phyloP scores from a whole-genome alignment of 1,140 invertebrate genomes.

The Diorhabda carinulata region DNA sequence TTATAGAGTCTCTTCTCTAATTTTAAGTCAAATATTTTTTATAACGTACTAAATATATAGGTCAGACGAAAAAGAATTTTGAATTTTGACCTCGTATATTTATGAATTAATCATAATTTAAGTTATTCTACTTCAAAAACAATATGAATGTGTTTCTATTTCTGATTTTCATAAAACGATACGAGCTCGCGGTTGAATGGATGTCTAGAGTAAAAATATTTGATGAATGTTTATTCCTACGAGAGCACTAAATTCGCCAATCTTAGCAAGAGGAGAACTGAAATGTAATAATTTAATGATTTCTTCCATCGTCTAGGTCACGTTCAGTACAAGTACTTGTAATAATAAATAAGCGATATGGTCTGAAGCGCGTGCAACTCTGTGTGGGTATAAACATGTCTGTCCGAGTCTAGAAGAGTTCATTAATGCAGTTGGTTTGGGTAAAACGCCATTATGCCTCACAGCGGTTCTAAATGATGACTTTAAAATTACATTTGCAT shows the following conservation, averaged over 20 bases:
- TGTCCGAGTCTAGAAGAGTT: conserved; percentile 46
- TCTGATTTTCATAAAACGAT: conserved; percentile 18
- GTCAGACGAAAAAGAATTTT: too few relatives aligned
- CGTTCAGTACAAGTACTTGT: conserved; percentile 43
- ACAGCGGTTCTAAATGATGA: conserved; percentile 43
- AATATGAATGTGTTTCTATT: background rate
- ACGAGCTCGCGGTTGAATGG: conserved; percentile 3
- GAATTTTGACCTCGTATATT: too few relatives aligned
- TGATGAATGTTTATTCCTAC: conserved; percentile 7
- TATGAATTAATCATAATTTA: too few relatives aligned
- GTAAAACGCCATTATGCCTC: conserved; percentile 43
- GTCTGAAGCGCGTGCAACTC: conserved; percentile 45
- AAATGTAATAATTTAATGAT: conserved; percentile 44
- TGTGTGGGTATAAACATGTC: conserved; percentile 45
- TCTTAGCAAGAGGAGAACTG: conserved; percentile 25
- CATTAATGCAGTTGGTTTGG: conserved; percentile 46
- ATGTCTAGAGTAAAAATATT: background rate
- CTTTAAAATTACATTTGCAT: conserved; percentile 47
- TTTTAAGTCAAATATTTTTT: too few relatives aligned
- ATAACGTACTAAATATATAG: too few relatives aligned
- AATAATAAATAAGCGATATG: conserved; percentile 48
- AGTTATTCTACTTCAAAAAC: too few relatives aligned
- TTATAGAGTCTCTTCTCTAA: too few relatives aligned
- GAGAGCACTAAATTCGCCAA: conserved; percentile 28
- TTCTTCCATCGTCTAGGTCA: conserved; percentile 46